Percentiles rank a stretch among this genome's conserved stretches.
These are phyloP conservation scores for Scolopax bukidnonensis DNA, from an alignment of 2,797 vertebrate genomes.

Conservation along the genomic window DNA sequence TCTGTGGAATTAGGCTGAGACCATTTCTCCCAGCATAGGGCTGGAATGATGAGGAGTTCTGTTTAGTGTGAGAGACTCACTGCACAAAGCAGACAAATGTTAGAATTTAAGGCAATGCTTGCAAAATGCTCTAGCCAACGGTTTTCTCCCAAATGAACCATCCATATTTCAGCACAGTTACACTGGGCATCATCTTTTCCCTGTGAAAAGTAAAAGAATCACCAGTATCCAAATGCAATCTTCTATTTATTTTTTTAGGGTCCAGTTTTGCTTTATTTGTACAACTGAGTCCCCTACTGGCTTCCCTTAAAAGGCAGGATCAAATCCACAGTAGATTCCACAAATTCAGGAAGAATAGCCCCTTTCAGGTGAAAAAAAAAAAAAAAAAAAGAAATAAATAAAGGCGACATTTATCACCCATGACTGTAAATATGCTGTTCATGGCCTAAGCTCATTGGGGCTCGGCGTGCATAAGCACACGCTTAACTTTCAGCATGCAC, in stretches of 20 bases:
- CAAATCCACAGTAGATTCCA: constrained; percentile 55
- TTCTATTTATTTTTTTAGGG: constrained; percentile 19
- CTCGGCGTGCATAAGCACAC: constrained; percentile 4
- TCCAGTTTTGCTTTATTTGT: constrained; percentile 40
- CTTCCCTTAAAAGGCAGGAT: constrained; percentile 52
- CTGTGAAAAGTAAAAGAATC: not conserved
- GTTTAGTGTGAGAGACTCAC: not conserved
- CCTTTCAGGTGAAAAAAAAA: constrained; percentile 42
- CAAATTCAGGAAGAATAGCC: constrained; percentile 47
- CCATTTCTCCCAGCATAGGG: not conserved
- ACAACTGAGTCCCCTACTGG: constrained; percentile 52
- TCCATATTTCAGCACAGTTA: not conserved
- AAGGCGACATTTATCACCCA: constrained; percentile 55
- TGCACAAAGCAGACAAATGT: not conserved
- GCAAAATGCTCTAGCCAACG: not conserved
- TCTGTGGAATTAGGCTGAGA: not conserved
- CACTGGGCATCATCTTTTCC: not conserved
- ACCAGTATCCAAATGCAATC: not conserved
- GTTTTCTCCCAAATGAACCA: not conserved
- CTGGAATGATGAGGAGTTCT: not conserved
- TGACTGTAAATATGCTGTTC: constrained; percentile 58
- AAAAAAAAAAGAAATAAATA: constrained; percentile 34
- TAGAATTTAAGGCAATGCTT: not conserved
- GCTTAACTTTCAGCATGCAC: constrained; percentile 65
- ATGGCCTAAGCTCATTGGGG: not conserved